phyloP scores from a whole-genome alignment of 2,113 vertebrate genomes.

The Amazona guildingii region DNA sequence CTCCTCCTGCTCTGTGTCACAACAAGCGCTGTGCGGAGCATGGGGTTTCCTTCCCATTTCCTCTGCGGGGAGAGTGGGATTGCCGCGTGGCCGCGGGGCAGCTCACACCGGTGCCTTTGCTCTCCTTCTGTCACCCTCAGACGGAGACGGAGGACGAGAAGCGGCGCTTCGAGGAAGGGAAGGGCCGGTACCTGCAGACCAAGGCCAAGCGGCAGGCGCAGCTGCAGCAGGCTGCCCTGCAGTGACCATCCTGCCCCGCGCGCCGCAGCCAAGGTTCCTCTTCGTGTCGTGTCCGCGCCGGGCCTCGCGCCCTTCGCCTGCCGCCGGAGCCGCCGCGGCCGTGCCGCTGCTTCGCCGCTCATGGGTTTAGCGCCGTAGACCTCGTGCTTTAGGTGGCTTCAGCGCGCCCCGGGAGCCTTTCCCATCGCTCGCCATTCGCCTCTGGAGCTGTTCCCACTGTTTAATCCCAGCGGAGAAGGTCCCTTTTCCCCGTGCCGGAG shows the following conservation, averaged over 20 bases:
- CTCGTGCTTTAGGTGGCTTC: background rate
- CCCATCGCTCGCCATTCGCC: background rate
- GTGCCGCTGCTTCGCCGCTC: background rate
- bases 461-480: rapidly evolving
- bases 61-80: background rate
- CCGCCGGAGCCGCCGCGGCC: background rate
- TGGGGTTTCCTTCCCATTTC: background rate
- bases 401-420: background rate
- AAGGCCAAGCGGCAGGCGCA: slow-evolving; percentile 88
- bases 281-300: slow-evolving; percentile 34
- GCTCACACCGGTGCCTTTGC: rapidly evolving
- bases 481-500: rapidly evolving
- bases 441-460: rapidly evolving
- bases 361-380: background rate
- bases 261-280: background rate
- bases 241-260: slow-evolving; percentile 27
- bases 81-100: background rate
- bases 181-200: slow-evolving; percentile 88
- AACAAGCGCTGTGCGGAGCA: rapidly evolving
- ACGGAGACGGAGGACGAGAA: slow-evolving; percentile 88
- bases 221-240: slow-evolving; percentile 63
- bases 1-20: background rate
- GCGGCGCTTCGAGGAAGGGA: slow-evolving; percentile 89
- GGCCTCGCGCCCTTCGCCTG: background rate
- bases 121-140: slow-evolving; percentile 63